A percentile compares a stretch with the other conserved stretches of the same genome.
phyloP scores from a whole-genome alignment of 2,888 invertebrate species.

The Pollenia griseotomentosa region DNA sequence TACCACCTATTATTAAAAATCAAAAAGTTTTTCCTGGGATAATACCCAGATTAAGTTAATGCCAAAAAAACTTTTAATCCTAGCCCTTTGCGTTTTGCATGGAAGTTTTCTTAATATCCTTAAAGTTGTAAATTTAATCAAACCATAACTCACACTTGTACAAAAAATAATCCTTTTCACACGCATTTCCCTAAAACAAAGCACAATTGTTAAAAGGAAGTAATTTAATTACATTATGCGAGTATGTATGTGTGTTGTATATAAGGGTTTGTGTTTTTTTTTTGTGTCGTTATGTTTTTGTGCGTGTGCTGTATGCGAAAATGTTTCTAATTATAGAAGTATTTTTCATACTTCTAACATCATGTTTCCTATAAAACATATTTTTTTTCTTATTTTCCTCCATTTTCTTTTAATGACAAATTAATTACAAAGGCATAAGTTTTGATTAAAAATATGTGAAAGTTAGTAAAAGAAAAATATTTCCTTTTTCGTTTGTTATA shows the following conservation, averaged over 20 bases:
- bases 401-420: neutral
- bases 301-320: neutral
- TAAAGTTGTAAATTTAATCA: conserved; percentile 7
- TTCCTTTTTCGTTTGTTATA: no score
- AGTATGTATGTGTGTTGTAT: no score
- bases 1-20: no score
- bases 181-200: no score
- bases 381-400: neutral
- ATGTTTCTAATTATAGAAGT: neutral
- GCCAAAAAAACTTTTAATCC: no score
- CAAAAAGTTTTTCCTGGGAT: no score
- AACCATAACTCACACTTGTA: conserved; percentile 13
- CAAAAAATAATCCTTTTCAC: no score
- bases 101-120: neutral
- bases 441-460: neutral
- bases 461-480: neutral
- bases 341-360: neutral
- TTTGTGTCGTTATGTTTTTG: neutral
- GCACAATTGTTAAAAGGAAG: no score
- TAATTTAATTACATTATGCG: no score
- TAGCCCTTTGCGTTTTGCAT: no score
- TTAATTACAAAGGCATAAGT: conserved; percentile 10
- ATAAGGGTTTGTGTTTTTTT: neutral
- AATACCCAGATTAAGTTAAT: no score
- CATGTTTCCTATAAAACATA: conserved; percentile 1